phyloP scores from a whole-genome alignment of 2,888 invertebrate genomes.

The Drosophila melanosoma region DNA sequence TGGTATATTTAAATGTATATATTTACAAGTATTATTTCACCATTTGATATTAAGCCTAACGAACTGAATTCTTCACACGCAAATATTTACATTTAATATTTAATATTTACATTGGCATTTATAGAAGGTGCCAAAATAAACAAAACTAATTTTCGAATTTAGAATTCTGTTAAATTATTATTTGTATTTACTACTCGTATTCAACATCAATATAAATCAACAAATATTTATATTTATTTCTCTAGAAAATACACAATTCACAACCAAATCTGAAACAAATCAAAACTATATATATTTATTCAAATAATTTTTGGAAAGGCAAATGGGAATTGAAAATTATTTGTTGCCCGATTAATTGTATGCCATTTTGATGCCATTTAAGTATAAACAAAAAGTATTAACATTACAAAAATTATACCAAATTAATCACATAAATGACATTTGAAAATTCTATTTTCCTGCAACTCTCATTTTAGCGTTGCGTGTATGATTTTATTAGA shows the following conservation, averaged over 20 bases:
- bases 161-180: not conserved
- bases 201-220: not conserved
- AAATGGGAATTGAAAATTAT: not conserved
- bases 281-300: not conserved
- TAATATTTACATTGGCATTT: not conserved
- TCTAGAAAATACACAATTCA: not conserved
- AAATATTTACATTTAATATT: not conserved
- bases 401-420: not conserved
- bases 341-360: not conserved
- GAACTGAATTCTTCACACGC: not conserved
- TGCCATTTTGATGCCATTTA: not conserved
- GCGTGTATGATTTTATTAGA: no score
- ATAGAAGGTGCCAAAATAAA: not conserved
- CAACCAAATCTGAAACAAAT: not conserved
- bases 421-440: not conserved
- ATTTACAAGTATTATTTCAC: constrained; percentile 24
- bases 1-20: constrained; percentile 4
- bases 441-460: not conserved
- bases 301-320: not conserved
- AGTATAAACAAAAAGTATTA: no score
- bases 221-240: not conserved
- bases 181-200: not conserved
- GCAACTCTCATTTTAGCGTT: not conserved
- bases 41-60: constrained; percentile 12
- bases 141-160: not conserved